Percentiles rank a stretch among this genome's conserved stretches.
phyloP scores from a whole-genome alignment of 2,797 vertebrate genomes.

The Vireo griseus region DNA sequence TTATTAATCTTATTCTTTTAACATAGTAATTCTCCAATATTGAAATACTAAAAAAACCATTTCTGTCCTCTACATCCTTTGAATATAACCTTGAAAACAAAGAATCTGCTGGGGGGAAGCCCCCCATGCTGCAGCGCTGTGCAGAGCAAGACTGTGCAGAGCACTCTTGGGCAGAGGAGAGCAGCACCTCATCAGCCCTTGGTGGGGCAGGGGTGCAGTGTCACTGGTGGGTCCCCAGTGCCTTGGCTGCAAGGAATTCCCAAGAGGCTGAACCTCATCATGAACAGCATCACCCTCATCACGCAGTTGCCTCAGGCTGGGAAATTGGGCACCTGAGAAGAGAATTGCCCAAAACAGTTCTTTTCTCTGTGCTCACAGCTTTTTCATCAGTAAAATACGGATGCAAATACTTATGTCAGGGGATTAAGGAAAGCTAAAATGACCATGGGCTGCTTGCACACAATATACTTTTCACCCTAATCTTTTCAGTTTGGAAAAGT shows the following conservation, averaged over 20 bases:
- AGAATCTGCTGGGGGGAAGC: background rate
- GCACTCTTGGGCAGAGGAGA: background rate
- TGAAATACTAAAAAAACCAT: background rate
- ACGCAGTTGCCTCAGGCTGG: background rate
- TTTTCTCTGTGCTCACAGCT: background rate
- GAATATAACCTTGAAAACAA: background rate
- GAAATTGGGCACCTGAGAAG: background rate
- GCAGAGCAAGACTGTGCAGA: background rate
- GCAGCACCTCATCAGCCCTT: background rate
- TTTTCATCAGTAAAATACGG: conserved; percentile 7
- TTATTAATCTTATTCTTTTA: background rate
- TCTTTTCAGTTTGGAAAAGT: conserved; percentile 29
- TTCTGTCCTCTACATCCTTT: background rate
- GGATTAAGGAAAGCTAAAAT: conserved; percentile 23
- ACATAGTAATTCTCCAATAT: background rate
- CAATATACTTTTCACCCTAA: conserved; percentile 2
- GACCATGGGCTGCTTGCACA: background rate
- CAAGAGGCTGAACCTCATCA: accelerated
- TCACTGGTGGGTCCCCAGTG: background rate
- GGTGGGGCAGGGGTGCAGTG: background rate
- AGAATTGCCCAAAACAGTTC: background rate
- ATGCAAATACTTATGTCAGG: background rate
- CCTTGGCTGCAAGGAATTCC: background rate
- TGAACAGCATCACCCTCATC: background rate
- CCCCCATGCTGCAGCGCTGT: accelerated